A percentile compares a stretch with the other conserved stretches of the same genome.
These are phyloP conservation scores for Eulacestoma nigropectus DNA, from an alignment of 2,113 vertebrate species.

Conservation along the genomic window DNA sequence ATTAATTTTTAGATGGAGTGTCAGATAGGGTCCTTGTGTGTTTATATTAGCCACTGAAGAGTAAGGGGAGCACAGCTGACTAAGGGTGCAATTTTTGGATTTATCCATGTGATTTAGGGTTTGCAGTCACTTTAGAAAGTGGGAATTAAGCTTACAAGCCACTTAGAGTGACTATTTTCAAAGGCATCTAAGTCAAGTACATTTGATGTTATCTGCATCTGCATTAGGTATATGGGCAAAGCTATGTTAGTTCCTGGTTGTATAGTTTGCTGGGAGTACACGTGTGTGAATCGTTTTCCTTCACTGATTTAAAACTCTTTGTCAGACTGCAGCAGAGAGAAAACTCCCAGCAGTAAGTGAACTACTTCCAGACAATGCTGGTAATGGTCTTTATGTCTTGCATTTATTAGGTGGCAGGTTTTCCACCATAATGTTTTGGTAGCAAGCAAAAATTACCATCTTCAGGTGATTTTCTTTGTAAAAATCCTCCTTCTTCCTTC, in stretches of 20 bases:
- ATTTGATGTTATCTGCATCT: neutral
- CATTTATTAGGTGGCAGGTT: neutral
- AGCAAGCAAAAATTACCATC: neutral
- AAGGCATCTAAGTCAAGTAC: neutral
- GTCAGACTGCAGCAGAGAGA: neutral
- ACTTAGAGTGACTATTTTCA: neutral
- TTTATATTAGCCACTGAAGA: conserved; percentile 15
- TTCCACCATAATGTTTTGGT: neutral
- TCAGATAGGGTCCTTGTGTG: neutral
- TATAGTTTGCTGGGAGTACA: neutral
- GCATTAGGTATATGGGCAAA: neutral
- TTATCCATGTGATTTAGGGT: neutral
- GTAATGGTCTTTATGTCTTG: neutral
- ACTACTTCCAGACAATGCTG: neutral
- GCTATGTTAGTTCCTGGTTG: neutral
- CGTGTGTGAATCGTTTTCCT: neutral
- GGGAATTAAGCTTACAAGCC: neutral
- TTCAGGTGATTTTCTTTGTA: neutral
- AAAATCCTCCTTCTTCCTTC: neutral
- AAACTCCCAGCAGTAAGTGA: neutral
- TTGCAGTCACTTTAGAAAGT: neutral
- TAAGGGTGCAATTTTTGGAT: neutral
- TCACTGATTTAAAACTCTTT: neutral
- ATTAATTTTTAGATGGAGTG: conserved; percentile 39
- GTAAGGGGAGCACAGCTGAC: neutral